Base-by-base conservation (phyloP, 2,113 vertebrate genomes). In the Cichladusa arquata region DNA sequence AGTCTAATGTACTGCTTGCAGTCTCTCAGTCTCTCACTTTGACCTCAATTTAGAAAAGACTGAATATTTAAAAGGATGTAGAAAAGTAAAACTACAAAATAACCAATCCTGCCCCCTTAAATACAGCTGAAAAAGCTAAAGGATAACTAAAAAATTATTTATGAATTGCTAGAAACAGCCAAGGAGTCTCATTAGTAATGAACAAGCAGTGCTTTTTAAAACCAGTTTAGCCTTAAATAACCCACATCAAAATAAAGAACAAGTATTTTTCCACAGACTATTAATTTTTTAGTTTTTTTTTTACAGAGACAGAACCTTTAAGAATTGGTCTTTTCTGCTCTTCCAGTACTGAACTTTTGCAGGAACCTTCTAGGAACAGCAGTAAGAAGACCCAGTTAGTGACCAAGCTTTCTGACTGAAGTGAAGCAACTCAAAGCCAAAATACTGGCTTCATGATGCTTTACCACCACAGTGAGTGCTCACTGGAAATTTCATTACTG, bases 401-500 rank as follows among this genome's bases (percentile, higher is more conserved):
- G 54, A 93, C 15, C 29, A 42, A 36, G 33, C 8, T 44, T 76
- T 58, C 26, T 3, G 40, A 48, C 34, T 29, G 25, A n/a, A 54
- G 23, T 12, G 34, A 84, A 71, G 57, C 14, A 69, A 40, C 29
- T 81, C n/a, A 33, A 20, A 48, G 70, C 56, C 40, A 72, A 78
- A 81, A 91, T 26, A 24, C 25, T 28, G 45, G 26, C 53, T 56
- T 76, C 54, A 54, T 44, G 11, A 44, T 24, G 48, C 42, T 72
- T 69, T 36, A 51, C 26, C 44, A 70, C 47, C 57, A 77, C 14
- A 73, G 38, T 15, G 71, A 88, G 22, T 3, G 3, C 45, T 80
- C 72, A 58, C 66, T 80, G 70, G 77, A 94, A 92, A 95, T 90
- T 80, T 86, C 69, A 93, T 93, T 86, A 92, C 15, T 88, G 88